Conservation (phyloP, 2,888 invertebrate genomes). For the Troglohyphantes excavatus region DNA sequence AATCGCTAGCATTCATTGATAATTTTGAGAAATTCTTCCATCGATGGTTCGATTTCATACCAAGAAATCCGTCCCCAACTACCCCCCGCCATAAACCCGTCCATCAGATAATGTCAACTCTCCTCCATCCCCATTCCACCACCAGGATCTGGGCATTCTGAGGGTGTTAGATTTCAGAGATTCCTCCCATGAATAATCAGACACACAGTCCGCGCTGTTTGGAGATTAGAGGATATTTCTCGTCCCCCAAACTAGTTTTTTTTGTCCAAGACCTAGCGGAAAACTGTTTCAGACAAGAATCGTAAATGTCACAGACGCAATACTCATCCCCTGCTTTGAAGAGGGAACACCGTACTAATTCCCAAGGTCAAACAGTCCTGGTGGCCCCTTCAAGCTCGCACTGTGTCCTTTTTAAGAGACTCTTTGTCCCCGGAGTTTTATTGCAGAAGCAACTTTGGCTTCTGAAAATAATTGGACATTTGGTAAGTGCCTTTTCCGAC, state of each 20-base stretch:
- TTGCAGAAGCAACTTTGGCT: conserved; percentile 40
- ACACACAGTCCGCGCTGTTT: conserved; percentile 3
- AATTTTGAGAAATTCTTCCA: too few relatives aligned
- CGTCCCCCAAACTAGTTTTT: conserved; percentile 5
- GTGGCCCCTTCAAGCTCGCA: conserved; percentile 23
- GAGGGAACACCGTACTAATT: conserved; percentile 30
- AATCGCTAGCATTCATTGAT: too few relatives aligned
- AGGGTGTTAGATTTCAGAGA: conserved; percentile 33
- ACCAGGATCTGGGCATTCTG: not conserved
- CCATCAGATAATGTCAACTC: conserved; percentile 23
- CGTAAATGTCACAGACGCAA: conserved; percentile 64
- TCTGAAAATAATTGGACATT: conserved; percentile 58
- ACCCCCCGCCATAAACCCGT: not conserved
- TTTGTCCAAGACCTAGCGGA: conserved; percentile 8
- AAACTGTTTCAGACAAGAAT: conserved; percentile 28
- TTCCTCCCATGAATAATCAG: conserved; percentile 43
- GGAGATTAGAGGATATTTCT: conserved; percentile 4
- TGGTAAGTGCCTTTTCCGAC: conserved; percentile 39
- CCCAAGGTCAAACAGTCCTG: conserved; percentile 49
- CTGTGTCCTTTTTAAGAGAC: conserved; percentile 21
- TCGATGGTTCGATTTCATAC: too few relatives aligned
- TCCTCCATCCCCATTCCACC: conserved; percentile 5
- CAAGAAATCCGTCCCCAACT: not conserved
- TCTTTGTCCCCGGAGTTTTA: conserved; percentile 61
- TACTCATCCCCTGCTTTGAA: not conserved